These are phyloP conservation scores for Heliconius eleuchia DNA, from an alignment of 1,140 invertebrate species.

Conservation along the genomic window DNA sequence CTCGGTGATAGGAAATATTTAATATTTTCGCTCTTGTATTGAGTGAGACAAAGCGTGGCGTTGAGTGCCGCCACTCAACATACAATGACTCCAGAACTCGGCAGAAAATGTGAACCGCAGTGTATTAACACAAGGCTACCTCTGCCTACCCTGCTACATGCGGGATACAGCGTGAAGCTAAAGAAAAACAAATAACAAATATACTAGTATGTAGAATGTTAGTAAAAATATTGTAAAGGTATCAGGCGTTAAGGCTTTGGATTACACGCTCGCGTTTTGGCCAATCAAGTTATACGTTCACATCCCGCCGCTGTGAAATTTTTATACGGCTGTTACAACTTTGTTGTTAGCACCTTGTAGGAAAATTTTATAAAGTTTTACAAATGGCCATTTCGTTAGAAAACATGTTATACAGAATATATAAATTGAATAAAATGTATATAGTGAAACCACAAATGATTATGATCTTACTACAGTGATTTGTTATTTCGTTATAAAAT, in stretches of 20 bases:
- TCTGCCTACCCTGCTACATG: not conserved
- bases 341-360: not conserved
- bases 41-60: too few species aligned
- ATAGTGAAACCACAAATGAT: too few species aligned
- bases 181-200: not conserved
- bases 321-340: not conserved
- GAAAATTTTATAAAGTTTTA: not conserved
- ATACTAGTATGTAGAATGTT: too few species aligned
- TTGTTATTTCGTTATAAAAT: too few species aligned
- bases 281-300: conserved; percentile 4
- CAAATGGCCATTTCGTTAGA: not conserved
- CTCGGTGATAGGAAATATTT: too few species aligned
- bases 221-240: not conserved
- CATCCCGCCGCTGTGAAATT: not conserved
- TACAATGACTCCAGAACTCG: not conserved
- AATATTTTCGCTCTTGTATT: too few species aligned
- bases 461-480: too few species aligned
- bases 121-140: not conserved
- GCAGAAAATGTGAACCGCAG: not conserved
- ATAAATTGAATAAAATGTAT: too few species aligned
- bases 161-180: not conserved
- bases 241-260: not conserved
- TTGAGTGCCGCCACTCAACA: not conserved
- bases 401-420: not conserved
- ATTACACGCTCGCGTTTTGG: not conserved